These are phyloP conservation scores for Perizoma flavofasciatum DNA, from an alignment of 2,888 invertebrate species.

Conservation along the genomic window DNA sequence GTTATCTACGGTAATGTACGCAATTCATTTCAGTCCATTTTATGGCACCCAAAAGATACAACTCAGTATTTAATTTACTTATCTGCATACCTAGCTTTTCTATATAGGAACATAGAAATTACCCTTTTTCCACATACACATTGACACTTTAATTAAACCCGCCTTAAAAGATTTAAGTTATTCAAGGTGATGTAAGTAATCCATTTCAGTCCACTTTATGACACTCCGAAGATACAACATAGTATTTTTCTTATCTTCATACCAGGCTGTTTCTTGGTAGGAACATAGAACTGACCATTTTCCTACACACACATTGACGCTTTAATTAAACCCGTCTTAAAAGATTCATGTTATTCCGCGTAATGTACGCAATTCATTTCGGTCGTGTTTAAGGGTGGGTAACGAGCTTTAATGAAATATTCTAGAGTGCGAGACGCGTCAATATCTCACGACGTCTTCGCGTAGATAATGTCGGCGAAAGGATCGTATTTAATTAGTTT, in stretches of 20 bases:
- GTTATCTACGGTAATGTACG: not conserved
- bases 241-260: not conserved
- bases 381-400: conserved; percentile 34
- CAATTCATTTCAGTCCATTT: conserved; percentile 12
- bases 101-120: not conserved
- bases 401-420: conserved; percentile 63
- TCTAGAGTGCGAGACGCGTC: conserved; percentile 51
- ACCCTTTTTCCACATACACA: conserved; percentile 11
- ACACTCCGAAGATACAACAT: too few species aligned
- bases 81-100: not conserved
- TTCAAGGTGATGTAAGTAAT: conserved; percentile 34
- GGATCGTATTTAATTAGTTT: conserved; percentile 12
- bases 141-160: conserved; percentile 23
- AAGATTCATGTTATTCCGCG: conserved; percentile 26
- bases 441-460: conserved; percentile 49
- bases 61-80: conserved; percentile 6
- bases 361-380: conserved; percentile 39
- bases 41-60: conserved; percentile 4
- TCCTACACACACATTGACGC: conserved; percentile 17
- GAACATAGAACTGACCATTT: not conserved
- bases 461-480: conserved; percentile 6
- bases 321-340: conserved; percentile 28
- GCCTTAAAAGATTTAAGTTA: conserved; percentile 29
- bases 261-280: not conserved
- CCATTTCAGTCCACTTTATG: conserved; percentile 37